Evolutionary conservation across 2,797 vertebrate species (phyloP).

Genomic region (Neosilurus mollespiculum): DNA sequence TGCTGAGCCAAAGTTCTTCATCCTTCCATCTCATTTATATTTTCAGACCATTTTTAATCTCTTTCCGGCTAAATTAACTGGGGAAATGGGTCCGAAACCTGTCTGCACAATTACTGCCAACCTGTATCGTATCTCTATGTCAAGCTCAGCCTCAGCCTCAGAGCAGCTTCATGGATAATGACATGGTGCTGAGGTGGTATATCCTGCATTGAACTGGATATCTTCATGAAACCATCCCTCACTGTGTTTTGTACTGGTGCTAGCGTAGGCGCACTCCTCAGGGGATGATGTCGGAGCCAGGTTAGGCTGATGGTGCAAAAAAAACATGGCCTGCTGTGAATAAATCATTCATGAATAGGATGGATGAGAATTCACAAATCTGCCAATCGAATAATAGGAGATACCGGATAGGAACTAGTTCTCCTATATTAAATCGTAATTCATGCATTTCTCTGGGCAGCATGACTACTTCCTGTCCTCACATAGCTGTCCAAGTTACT

Average conservation of each 20-base stretch:
- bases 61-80: slow-evolving; percentile 42
- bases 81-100: slow-evolving; percentile 51
- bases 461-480: neutral
- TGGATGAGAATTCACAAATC: neutral
- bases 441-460: neutral
- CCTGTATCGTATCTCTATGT: slow-evolving; percentile 43
- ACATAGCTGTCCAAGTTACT: too few species aligned
- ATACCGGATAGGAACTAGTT: neutral
- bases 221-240: slow-evolving; percentile 45
- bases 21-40: slow-evolving; percentile 57
- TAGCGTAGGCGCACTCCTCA: neutral
- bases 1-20: slow-evolving; percentile 46
- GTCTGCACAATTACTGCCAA: slow-evolving; percentile 56
- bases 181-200: slow-evolving; percentile 12
- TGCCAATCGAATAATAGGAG: neutral
- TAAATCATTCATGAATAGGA: neutral
- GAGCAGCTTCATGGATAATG: slow-evolving; percentile 33
- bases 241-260: neutral
- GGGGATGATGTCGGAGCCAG: neutral
- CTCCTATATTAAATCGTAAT: neutral
- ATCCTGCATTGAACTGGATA: slow-evolving; percentile 39
- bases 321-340: neutral
- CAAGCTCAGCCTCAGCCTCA: neutral
- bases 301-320: neutral
- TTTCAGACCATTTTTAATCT: slow-evolving; percentile 51